Evolutionary conservation across 2,888 invertebrate species (phyloP), one percentile per base, ranked within the genome.

Genomic region (Encarsia formosa): DNA sequence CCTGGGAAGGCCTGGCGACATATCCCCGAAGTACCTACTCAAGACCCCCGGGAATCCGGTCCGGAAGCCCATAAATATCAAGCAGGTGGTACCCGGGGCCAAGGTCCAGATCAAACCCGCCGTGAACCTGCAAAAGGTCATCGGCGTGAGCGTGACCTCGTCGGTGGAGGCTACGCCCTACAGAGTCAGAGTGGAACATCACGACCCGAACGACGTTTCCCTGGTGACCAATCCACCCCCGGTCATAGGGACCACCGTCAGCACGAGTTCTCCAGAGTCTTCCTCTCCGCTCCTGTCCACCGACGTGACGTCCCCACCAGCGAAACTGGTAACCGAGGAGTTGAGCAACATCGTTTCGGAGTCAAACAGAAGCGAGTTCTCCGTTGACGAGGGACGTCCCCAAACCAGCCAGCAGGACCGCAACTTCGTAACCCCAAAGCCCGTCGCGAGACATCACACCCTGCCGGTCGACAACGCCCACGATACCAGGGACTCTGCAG

Each of bases 151-250:
- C 64, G 80, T 82, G 49, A 81, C 81, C 5, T 82, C 82, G 8
- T 80, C 81, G 6, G 79, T 82, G 15, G 81, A 80, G 46, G 77
- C 82, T 5, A 81, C 78, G 3, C 77, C 81, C 48, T 77, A 79
- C 49, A 73, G 68, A 52, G 70, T 73, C 37, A 63, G 71, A 24
- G 70, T 73, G 6, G 72, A 73, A 49, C 71, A 73, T 40, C 65
- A 71, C 53, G 69, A 70, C 40, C 58, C 58, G 11, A 58, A 51
- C 5, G 61, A 61, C n/a, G 48, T 62, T 1, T 59, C 58, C 5
- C 54, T 61, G 16, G 61, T 63, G n/a, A 64, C 63, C 3, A 56
- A 64, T 19, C 60, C 65, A 11, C 59, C 66, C 16, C 39, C 42
- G 8, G 32, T 54, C 1, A 20, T 56, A 11, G 49, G 57, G 2